These are phyloP conservation scores for Podotricha telesiphe DNA, from an alignment of 2,888 invertebrate genomes.

Conservation along the genomic window DNA sequence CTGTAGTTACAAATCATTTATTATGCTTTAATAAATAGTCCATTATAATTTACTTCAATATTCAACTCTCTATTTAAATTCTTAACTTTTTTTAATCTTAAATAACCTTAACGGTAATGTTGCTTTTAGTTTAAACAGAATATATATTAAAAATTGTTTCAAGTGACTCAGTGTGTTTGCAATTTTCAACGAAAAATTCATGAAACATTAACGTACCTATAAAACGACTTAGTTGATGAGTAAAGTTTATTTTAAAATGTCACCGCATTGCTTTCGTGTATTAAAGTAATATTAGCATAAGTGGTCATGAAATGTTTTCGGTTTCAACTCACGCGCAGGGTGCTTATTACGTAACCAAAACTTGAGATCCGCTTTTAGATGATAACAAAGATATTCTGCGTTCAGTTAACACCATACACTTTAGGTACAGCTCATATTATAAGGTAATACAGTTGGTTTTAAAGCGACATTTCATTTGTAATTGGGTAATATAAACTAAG, in stretches of 20 bases:
- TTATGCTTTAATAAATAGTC: conserved; percentile 6
- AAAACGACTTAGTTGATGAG: background rate
- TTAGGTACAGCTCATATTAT: background rate
- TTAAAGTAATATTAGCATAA: conserved; percentile 69
- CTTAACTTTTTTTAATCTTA: too few species aligned
- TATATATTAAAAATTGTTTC: background rate
- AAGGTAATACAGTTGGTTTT: background rate
- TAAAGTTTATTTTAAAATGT: conserved; percentile 23
- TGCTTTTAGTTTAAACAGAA: background rate
- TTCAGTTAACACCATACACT: background rate
- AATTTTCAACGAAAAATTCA: background rate
- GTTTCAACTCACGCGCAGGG: conserved; percentile 73
- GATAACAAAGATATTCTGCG: conserved; percentile 45
- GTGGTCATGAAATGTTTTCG: conserved; percentile 56
- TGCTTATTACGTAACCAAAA: conserved; percentile 68
- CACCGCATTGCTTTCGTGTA: conserved; percentile 35
- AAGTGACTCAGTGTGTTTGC: background rate
- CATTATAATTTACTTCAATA: background rate
- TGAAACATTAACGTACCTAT: background rate
- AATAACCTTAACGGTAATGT: background rate
- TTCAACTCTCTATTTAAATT: background rate
- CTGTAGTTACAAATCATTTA: conserved; percentile 5
- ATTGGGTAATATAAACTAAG: conserved; percentile 35
- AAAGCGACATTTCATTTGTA: background rate
- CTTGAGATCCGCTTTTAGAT: conserved; percentile 61